These are phyloP conservation scores for Zenarchopterus dispar DNA, from an alignment of 2,797 vertebrate genomes.

Conservation along the genomic window DNA sequence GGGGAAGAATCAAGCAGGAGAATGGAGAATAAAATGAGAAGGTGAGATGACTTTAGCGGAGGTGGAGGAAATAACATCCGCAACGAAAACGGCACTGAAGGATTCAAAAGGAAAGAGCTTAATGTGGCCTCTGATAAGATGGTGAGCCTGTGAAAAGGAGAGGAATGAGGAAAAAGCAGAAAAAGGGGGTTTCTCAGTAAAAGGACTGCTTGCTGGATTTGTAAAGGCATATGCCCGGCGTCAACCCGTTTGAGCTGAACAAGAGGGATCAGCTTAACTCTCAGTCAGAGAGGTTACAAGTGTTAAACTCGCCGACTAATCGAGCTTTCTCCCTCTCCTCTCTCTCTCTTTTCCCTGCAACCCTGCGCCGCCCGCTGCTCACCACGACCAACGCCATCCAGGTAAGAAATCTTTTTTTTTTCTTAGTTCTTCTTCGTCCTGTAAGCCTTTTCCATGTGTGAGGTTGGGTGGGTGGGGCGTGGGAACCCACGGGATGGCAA, in stretches of 20 bases:
- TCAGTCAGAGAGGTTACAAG: conserved; percentile 52
- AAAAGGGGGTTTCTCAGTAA: conserved; percentile 29
- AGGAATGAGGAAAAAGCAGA: conserved; percentile 15
- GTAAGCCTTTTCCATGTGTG: not conserved
- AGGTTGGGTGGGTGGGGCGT: conserved; percentile 66
- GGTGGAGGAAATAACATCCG: conserved; percentile 14
- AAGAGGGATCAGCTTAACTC: conserved; percentile 64
- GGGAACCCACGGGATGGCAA: conserved; percentile 62
- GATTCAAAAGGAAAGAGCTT: conserved; percentile 29
- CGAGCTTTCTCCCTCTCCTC: conserved; percentile 60
- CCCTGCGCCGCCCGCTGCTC: conserved; percentile 17
- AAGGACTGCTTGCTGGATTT: conserved; percentile 51
- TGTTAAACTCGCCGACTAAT: conserved; percentile 63
- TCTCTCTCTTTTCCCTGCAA: conserved; percentile 25
- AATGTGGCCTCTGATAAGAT: conserved; percentile 21
- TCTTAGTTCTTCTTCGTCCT: not conserved
- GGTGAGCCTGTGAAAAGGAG: conserved; percentile 9
- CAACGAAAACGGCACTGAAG: conserved; percentile 18
- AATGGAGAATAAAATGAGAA: conserved; percentile 44
- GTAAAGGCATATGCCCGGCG: conserved; percentile 48
- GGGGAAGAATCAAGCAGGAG: conserved; percentile 27
- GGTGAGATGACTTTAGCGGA: conserved; percentile 20
- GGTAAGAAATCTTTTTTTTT: conserved; percentile 68
- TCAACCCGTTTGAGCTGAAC: conserved; percentile 63
- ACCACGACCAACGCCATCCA: conserved; percentile 30